Evolutionary conservation across 2,888 invertebrate genomes (phyloP), one percentile per base, ranked within the genome.

Genomic region (Xiphydria camelus): DNA sequence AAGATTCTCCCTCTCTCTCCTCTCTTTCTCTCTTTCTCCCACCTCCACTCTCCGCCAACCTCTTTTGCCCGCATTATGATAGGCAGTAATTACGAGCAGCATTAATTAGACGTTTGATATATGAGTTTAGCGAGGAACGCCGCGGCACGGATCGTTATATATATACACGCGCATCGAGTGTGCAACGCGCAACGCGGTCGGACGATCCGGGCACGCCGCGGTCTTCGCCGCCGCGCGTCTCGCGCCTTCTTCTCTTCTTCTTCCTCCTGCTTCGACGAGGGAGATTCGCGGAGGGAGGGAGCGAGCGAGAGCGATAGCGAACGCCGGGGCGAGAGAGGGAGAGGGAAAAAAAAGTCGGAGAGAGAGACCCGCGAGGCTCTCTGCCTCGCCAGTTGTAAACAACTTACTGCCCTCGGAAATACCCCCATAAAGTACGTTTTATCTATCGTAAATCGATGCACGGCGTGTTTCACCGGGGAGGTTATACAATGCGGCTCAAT

Each of bases 381-480:
- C 50, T 50, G 52, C 54, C 52, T 41, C 48, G 51, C 60, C 61
- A 50, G 61, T 58, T 66, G 66, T 70, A 70, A 70, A 69, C 69
- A 70, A 65, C 66, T 65, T 60, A 55, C 53, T 59, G 61, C 61
- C 59, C 52, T 62, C 67, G 62, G 65, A 66, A 71, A 68, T 67
- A 72, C 70, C 70, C 71, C 68, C 71, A 68, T 74, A 73, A 74
- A 74, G 65, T 71, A 72, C 65, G 63, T 71, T 72, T 72, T 73
- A 74, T 74, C 73, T 68, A 70, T 70, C 73, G 70, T 73, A 72
- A 73, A 73, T 74, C 74, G 73, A 73, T 71, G 70, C 60, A 49
- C 62, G 63, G 65, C 61, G 65, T 71, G 68, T 70, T 73, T 72
- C 68, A 68, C 66, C 64, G 62, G 41, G 51, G 49, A 54, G 55